Evolutionary conservation across 1,140 invertebrate genomes (phyloP).

Genomic region (Trichonephila clavata): DNA sequence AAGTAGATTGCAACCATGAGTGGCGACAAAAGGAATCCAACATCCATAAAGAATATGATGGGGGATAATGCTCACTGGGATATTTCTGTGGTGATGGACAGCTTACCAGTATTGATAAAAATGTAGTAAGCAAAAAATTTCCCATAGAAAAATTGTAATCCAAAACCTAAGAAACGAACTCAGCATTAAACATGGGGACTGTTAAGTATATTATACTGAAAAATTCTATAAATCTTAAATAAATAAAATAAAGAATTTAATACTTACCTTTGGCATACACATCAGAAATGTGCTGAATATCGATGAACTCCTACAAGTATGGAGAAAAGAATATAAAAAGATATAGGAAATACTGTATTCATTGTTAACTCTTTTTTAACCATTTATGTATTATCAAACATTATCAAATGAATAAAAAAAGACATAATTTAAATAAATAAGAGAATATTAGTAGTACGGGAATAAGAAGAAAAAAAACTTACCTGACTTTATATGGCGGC

Average conservation of each 20-base stretch:
- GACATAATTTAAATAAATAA: background rate
- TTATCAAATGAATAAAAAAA: background rate
- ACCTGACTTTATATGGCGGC: constrained; percentile 92
- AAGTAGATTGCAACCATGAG: constrained; percentile 94
- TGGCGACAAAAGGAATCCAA: constrained; percentile 91
- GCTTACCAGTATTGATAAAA: constrained; percentile 93
- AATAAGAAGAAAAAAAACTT: constrained; percentile 73
- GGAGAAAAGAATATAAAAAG: background rate
- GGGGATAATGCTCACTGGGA: constrained; percentile 83
- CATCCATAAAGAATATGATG: constrained; percentile 92
- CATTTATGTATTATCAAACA: background rate
- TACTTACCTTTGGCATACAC: constrained; percentile 80
- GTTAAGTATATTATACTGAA: too few relatives aligned
- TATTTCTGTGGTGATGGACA: constrained; percentile 87
- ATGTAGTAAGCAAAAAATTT: constrained; percentile 90
- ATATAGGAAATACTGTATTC: too few relatives aligned
- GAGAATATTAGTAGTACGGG: background rate
- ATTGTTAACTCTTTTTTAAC: too few relatives aligned
- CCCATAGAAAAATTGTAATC: constrained; percentile 97
- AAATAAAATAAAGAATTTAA: constrained; percentile 1
- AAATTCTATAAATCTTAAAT: too few relatives aligned
- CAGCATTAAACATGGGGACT: background rate
- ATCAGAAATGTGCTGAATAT: constrained; percentile 98
- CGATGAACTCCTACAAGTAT: constrained; percentile 87
- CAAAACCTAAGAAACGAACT: constrained; percentile 83